These are phyloP conservation scores for Pollenia angustigena DNA, from an alignment of 2,888 invertebrate species.

Conservation along the genomic window DNA sequence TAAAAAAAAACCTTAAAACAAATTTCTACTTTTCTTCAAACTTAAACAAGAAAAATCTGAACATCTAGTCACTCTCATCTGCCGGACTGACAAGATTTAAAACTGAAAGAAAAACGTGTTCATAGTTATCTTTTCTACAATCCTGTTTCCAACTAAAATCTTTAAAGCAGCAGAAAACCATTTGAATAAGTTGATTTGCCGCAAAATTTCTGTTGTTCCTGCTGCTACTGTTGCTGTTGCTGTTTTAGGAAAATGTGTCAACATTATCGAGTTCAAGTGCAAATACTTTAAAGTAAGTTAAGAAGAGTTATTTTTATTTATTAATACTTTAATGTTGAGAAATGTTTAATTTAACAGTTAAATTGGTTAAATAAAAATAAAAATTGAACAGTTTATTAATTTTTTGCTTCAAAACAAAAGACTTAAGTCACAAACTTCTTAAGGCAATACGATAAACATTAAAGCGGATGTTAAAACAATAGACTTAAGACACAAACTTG, in stretches of 20 bases:
- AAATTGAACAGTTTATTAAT: not conserved
- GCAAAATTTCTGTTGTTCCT: not conserved
- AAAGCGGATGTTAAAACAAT: constrained; percentile 4
- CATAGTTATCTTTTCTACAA: constrained; percentile 9
- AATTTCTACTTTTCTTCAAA: not conserved
- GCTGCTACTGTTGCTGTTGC: constrained; percentile 24
- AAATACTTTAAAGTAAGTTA: constrained; percentile 65
- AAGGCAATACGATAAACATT: not conserved
- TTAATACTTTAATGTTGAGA: no score
- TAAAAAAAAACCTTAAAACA: not conserved
- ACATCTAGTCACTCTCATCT: not conserved
- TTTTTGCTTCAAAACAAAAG: not conserved
- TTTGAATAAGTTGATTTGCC: no score
- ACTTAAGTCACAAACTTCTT: constrained; percentile 28
- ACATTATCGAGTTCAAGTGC: constrained; percentile 55
- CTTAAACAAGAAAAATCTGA: not conserved
- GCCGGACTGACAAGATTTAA: not conserved
- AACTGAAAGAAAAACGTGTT: constrained; percentile 25
- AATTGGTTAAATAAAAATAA: not conserved
- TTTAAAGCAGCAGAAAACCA: not conserved
- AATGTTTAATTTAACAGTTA: not conserved
- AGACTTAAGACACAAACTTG: constrained; percentile 39
- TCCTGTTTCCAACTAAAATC: constrained; percentile 29
- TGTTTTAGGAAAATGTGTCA: constrained; percentile 66
- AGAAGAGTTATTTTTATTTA: not conserved